Percentiles rank a stretch among this genome's conserved stretches.
These are phyloP conservation scores for Nothura maculosa DNA, from an alignment of 2,797 vertebrate genomes.

Conservation along the genomic window DNA sequence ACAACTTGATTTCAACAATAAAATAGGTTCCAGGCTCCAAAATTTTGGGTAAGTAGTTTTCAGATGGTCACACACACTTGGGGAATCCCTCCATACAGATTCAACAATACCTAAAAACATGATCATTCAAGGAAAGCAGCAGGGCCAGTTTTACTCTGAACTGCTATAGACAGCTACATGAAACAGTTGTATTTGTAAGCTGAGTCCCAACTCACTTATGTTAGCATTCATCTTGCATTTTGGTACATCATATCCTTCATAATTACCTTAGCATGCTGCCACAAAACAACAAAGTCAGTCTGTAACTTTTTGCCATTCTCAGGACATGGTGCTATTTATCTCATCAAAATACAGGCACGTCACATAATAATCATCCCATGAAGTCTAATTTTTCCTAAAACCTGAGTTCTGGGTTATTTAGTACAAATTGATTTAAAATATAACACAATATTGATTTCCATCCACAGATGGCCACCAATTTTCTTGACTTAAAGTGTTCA, in stretches of 20 bases:
- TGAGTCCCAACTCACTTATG: background rate
- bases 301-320: background rate
- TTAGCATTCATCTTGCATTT: background rate
- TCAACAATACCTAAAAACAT: background rate
- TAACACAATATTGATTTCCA: background rate
- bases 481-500: background rate
- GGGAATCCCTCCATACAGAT: background rate
- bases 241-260: background rate
- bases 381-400: background rate
- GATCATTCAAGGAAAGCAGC: background rate
- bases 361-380: background rate
- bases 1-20: background rate
- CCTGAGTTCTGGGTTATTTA: background rate
- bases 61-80: background rate
- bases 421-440: constrained; percentile 3
- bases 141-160: background rate
- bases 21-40: background rate
- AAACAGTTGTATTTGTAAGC: background rate
- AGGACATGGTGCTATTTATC: background rate
- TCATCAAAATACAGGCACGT: background rate
- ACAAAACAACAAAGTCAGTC: background rate
- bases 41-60: background rate
- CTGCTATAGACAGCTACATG: background rate
- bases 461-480: background rate
- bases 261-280: background rate